Evolutionary conservation across 2,888 invertebrate genomes (phyloP).

Genomic region (Cylindroiulus punctatus): DNA sequence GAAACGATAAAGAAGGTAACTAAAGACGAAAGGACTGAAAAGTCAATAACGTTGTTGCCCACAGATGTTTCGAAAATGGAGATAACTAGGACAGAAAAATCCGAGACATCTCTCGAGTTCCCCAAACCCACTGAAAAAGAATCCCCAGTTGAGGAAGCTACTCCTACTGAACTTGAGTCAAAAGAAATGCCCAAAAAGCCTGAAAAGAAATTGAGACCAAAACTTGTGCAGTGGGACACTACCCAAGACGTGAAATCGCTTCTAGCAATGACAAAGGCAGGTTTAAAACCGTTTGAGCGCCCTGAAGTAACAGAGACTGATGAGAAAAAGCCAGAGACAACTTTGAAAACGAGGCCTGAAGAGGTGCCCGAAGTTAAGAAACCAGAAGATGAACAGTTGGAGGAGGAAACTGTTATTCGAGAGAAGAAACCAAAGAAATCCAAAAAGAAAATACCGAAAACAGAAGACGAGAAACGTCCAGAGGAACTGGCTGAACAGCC

Average conservation of each 20-base stretch:
- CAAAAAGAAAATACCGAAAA: conserved; percentile 3
- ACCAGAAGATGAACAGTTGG: background rate
- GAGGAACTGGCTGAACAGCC: conserved; percentile 51
- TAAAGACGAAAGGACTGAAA: background rate
- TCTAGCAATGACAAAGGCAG: background rate
- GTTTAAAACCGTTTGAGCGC: background rate
- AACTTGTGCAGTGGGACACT: background rate
- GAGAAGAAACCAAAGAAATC: conserved; percentile 40
- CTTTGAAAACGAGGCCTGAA: conserved; percentile 14
- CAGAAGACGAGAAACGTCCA: background rate
- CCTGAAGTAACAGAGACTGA: background rate
- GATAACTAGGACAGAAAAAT: background rate
- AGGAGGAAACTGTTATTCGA: background rate
- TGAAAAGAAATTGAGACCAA: conserved; percentile 9
- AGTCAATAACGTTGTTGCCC: background rate
- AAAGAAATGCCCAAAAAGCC: conserved; percentile 11
- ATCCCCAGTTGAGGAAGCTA: background rate
- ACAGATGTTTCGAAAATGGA: conserved; percentile 14
- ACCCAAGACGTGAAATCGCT: background rate
- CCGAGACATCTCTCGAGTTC: background rate
- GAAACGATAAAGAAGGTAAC: conserved; percentile 11
- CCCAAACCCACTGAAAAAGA: conserved; percentile 4
- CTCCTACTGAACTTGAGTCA: background rate
- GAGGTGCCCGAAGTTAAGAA: background rate
- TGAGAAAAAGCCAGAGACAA: conserved; percentile 27